Percentiles rank a stretch among this genome's conserved stretches.
Conservation (phyloP, 2,113 vertebrate genomes). For the Tetrao urogallus region DNA sequence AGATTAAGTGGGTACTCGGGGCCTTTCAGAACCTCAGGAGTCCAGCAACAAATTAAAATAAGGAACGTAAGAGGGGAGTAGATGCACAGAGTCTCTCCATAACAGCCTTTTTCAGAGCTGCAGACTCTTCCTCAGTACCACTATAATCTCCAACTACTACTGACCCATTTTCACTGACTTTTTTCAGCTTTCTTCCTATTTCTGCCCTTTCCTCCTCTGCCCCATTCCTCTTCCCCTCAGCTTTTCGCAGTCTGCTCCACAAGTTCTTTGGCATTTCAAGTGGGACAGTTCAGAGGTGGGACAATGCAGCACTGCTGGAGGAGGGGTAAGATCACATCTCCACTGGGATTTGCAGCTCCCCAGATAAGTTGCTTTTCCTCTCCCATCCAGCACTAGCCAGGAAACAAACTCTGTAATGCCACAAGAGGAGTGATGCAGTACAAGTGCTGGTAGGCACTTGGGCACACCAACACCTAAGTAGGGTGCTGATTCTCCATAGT, state of each 20-base stretch:
- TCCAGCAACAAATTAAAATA: not conserved
- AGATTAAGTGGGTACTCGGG: not conserved
- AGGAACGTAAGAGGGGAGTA: not conserved
- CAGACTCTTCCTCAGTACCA: not conserved
- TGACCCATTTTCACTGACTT: not conserved
- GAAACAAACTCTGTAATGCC: not conserved
- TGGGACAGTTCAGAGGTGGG: not conserved
- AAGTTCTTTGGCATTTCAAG: not conserved
- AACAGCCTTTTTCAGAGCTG: fast-evolving
- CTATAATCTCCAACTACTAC: not conserved
- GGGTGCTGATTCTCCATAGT: not conserved
- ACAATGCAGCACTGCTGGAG: not conserved
- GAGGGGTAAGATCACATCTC: not conserved
- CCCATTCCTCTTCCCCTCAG: not conserved
- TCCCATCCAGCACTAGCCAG: fast-evolving
- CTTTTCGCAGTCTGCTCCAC: not conserved
- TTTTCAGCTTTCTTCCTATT: not conserved
- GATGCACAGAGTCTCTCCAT: fast-evolving
- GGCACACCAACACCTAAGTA: not conserved
- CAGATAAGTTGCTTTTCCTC: not conserved
- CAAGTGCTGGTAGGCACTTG: not conserved
- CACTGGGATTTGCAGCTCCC: not conserved
- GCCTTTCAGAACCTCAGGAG: not conserved
- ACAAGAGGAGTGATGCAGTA: not conserved
- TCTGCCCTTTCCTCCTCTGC: not conserved